Base-by-base conservation (phyloP, 2,797 vertebrate genomes). In the Silurus aristotelis region DNA sequence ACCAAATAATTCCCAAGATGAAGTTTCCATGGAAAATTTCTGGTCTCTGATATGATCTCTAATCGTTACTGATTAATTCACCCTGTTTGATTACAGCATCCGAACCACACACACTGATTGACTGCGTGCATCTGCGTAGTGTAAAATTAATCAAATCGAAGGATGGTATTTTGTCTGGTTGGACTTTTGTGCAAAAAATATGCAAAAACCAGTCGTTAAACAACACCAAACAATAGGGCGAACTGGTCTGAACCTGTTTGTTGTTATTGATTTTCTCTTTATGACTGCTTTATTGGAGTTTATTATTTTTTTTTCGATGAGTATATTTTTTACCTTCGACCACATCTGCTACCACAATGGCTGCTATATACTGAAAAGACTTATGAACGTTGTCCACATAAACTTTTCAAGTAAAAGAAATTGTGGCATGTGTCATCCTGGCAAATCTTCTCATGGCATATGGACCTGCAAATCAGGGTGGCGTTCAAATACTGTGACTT, bases 161-260 rank as follows among this genome's bases (percentile, higher is more conserved):
- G 22, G 60, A 1, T 14, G 38, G 13, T 77, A 87, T 86, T 52
- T 52, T 88, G 89, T 89, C 91, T 86, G 90, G 93, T 87, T 88
- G 22, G 77, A 66, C 8, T 68, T 68, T 67, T 71, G 15, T 76
- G n/a, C 63, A 55, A 55, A 80, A 80, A 80, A 80, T 80, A 67
- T 80, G 79, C 79, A 80, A 80, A 80, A 15, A 63, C 10, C 6
- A 52, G 48, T 52, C 48, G 48, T 52, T 6, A 70, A 85, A 48
- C 31, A 72, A 46, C 55, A 60, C 77, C 85, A 63, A 46, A 56
- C 25, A 58, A 31, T 77, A 31, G 22, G 56, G 14, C 56, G 48
- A 73, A 67, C 63, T 43, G 60, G 83, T 80, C 70, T 83, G 66
- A 82, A 43, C 9, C 75, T 71, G 38, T 27, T 48, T 66, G 27